Evolutionary conservation across 2,888 invertebrate genomes (phyloP).

Genomic region (Malthinus seriepunctatus): DNA sequence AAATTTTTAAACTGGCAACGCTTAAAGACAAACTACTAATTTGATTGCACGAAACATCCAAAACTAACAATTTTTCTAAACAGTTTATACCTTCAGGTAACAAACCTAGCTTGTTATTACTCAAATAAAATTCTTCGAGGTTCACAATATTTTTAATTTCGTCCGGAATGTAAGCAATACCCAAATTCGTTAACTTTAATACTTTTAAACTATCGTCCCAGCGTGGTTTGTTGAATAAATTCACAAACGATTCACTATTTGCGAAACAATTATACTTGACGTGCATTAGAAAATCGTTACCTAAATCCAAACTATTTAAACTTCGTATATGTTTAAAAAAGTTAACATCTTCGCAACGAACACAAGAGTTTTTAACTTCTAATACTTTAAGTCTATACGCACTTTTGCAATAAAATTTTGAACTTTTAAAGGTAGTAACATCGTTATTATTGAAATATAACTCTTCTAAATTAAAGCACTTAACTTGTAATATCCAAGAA

Average conservation of each 20-base stretch:
- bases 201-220: constrained; percentile 33
- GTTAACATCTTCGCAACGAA: constrained; percentile 30
- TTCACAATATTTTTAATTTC: constrained; percentile 39
- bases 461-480: constrained; percentile 36
- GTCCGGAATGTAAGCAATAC: constrained; percentile 38
- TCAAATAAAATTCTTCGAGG: constrained; percentile 38
- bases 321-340: constrained; percentile 33
- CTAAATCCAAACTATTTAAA: constrained; percentile 36
- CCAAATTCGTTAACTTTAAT: constrained; percentile 40
- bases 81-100: constrained; percentile 38
- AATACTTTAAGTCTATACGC: constrained; percentile 35
- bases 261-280: neutral
- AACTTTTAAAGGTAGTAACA: constrained; percentile 33
- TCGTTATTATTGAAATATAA: constrained; percentile 40
- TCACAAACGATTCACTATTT: neutral
- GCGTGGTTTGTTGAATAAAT: constrained; percentile 29
- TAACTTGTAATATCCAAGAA: constrained; percentile 40
- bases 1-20: constrained; percentile 30
- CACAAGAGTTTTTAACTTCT: constrained; percentile 36
- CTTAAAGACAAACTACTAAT: constrained; percentile 12
- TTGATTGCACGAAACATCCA: constrained; percentile 26
- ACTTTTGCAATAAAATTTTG: neutral
- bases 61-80: constrained; percentile 34
- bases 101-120: constrained; percentile 35
- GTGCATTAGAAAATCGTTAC: constrained; percentile 23